Evolutionary conservation across 2,888 invertebrate species (phyloP), one percentile per base, ranked within the genome.

Genomic region (Pristionchus japonicus): DNA sequence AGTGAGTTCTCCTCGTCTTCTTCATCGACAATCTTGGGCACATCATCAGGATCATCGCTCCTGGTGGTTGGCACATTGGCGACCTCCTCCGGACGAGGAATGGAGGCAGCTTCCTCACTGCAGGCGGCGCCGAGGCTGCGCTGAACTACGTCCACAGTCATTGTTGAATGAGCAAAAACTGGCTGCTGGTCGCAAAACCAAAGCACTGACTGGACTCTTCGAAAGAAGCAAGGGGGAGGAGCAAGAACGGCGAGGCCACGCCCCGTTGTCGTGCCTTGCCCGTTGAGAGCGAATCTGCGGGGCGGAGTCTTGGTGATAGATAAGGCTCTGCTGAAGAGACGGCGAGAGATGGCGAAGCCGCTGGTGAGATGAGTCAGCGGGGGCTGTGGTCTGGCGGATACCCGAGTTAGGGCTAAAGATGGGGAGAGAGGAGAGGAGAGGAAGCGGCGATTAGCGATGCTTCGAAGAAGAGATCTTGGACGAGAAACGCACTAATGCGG

Each of bases 141-240:
- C 9, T 37, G 34, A 11, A 37, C 31, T 40, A 40, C 23, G 40
- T 74, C 70, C 37, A 40, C 37, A 6, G 70, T 74, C 70, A 74
- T 74, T 13, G 31, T 15, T 27, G 31, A 40, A 11, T 74, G 40
- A 27, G 23, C 11, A 23, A 31, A 74, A 13, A 74, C 40, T 74
- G 37, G n/a, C n/a, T 74, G 40, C 70, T 40, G 70, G 9, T 74
- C 70, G 70, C 37, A 74, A 40, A 37, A 40, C 70, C 31, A 67
- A 67, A 83, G 31, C 37, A 80, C 52, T 57, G 31, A 64, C 31
- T 57, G 57, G 61, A 57, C 84, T 37, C 61, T 57, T 57, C 57
- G 20, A 40, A 37, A 84, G 20, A 34, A 31, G 34, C 37, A 57
- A 43, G 64, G 27, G 49, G 34, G 20, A 40, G 84, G 20, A 37